These are phyloP conservation scores for Pristionchus arcanus DNA, from an alignment of 2,888 invertebrate species.

Conservation along the genomic window DNA sequence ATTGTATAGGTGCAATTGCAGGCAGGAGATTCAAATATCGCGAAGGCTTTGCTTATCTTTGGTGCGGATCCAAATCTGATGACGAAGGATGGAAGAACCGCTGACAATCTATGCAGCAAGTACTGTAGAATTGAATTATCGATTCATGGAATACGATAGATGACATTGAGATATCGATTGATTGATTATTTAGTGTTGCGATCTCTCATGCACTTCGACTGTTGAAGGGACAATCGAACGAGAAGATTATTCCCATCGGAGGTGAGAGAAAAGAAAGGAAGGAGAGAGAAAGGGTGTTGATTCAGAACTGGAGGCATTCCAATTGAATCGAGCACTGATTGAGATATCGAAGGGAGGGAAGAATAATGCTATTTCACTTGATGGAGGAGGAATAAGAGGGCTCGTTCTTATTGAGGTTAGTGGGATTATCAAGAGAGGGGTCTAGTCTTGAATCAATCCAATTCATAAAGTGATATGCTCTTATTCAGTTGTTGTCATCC, in stretches of 20 bases:
- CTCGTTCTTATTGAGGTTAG: conserved; percentile 49
- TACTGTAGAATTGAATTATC: background rate
- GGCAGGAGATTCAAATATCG: conserved; percentile 42
- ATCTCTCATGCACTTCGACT: conserved; percentile 37
- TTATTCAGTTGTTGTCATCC: conserved; percentile 42
- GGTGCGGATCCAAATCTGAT: conserved; percentile 14
- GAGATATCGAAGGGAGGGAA: background rate
- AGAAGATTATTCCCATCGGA: conserved; percentile 32
- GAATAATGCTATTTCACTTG: conserved; percentile 9
- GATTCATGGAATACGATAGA: background rate
- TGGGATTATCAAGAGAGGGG: background rate
- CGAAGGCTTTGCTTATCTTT: conserved; percentile 51
- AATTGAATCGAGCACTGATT: conserved; percentile 43
- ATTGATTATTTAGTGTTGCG: conserved; percentile 10
- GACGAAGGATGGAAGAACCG: conserved; percentile 20
- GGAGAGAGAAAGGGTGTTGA: background rate
- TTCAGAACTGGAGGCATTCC: conserved; percentile 55
- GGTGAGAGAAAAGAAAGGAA: background rate
- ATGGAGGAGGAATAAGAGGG: conserved; percentile 56
- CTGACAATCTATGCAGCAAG: conserved; percentile 19
- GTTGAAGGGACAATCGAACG: conserved; percentile 44
- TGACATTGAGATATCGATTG: background rate
- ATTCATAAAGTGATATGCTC: background rate
- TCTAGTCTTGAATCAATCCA: background rate
- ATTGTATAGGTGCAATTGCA: background rate